phyloP scores from a whole-genome alignment of 2,888 invertebrate species.

The Eudemis profundana region DNA sequence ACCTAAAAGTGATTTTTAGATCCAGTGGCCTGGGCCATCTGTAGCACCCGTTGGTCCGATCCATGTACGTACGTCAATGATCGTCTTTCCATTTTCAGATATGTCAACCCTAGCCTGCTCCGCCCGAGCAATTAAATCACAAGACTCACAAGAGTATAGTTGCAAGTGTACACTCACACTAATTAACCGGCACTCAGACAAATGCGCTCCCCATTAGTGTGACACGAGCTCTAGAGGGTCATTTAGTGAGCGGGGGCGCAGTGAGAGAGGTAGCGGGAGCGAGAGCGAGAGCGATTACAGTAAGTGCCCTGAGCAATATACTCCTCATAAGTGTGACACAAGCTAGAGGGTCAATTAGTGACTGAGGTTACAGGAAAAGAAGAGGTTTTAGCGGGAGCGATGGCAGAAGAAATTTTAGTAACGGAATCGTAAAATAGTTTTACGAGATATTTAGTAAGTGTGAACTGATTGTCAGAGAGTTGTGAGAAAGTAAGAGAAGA shows the following conservation, averaged over 20 bases:
- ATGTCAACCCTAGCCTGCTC: too few relatives aligned
- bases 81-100: too few relatives aligned
- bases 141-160: constrained; percentile 11
- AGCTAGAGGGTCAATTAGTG: constrained; percentile 14
- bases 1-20: too few relatives aligned
- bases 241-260: constrained; percentile 18
- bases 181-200: constrained; percentile 52
- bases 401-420: too few relatives aligned
- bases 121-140: constrained; percentile 35
- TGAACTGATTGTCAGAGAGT: background rate
- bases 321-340: constrained; percentile 49
- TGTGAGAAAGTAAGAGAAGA: too few relatives aligned
- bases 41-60: too few relatives aligned
- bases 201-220: constrained; percentile 53
- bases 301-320: constrained; percentile 46
- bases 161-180: constrained; percentile 43
- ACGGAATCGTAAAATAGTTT: too few relatives aligned
- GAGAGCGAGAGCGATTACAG: background rate
- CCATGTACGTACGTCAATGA: too few relatives aligned
- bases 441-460: constrained; percentile 3
- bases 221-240: constrained; percentile 41
- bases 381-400: too few relatives aligned
- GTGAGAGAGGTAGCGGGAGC: constrained; percentile 14
- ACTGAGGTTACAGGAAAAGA: too few relatives aligned
- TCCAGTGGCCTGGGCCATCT: too few relatives aligned